These are phyloP conservation scores for Homalodisca vitripennis DNA, from an alignment of 1,140 invertebrate species.

Conservation along the genomic window DNA sequence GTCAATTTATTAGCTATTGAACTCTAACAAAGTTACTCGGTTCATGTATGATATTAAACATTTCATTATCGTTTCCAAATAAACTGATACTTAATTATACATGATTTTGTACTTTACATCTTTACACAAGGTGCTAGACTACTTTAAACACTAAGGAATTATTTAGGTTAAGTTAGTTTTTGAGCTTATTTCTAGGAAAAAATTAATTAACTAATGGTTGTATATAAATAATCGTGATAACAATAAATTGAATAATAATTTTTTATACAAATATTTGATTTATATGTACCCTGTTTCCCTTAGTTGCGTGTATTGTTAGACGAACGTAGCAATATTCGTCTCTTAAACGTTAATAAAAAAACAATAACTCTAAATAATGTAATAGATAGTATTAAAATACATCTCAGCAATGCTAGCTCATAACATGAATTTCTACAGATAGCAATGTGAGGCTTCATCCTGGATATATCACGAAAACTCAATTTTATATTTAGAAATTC, in stretches of 20 bases:
- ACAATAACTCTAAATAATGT: no score
- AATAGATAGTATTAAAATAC: no score
- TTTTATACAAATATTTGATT: neutral
- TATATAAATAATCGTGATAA: neutral
- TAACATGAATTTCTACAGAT: no score
- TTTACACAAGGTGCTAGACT: neutral
- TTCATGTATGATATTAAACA: neutral
- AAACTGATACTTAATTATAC: no score
- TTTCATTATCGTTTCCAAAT: neutral
- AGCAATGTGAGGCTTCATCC: no score
- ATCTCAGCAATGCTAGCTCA: no score
- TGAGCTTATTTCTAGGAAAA: neutral
- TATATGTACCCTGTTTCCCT: no score
- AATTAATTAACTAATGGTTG: neutral
- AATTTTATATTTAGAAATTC: no score
- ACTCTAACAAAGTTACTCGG: neutral
- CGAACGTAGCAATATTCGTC: no score
- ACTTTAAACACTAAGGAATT: neutral
- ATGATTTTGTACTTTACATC: neutral
- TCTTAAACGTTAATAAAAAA: no score
- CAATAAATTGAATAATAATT: neutral
- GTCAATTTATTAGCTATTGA: neutral
- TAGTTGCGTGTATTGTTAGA: no score
- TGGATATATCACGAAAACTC: no score
- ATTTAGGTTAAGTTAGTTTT: neutral